phyloP scores from a whole-genome alignment of 2,797 vertebrate genomes.

The Coranthus polyacanthus region DNA sequence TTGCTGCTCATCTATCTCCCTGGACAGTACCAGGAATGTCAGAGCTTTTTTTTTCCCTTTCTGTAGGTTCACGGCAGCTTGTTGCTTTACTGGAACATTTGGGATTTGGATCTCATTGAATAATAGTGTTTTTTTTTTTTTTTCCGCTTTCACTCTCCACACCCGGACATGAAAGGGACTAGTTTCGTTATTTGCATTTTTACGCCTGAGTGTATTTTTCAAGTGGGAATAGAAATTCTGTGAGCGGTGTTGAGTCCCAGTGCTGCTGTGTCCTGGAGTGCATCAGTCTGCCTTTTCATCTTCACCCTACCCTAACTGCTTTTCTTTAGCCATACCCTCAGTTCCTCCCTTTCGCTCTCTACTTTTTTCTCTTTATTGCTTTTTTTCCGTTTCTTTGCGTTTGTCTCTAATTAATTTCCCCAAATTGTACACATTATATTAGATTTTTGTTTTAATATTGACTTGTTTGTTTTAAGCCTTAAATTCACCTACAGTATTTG shows the following conservation, averaged over 20 bases:
- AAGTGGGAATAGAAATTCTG: conserved; percentile 78
- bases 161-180: conserved; percentile 78
- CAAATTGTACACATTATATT: conserved; percentile 2
- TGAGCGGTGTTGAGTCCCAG: conserved; percentile 70
- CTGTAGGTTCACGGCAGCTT: conserved; percentile 63
- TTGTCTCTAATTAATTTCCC: neutral
- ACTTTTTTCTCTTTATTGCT: conserved; percentile 1
- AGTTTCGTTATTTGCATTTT: conserved; percentile 81
- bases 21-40: conserved; percentile 40
- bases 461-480: neutral
- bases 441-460: neutral
- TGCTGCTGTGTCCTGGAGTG: conserved; percentile 77
- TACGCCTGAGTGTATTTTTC: conserved; percentile 79
- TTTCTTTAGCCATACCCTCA: conserved; percentile 47
- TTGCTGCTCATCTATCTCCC: conserved; percentile 40
- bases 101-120: conserved; percentile 72
- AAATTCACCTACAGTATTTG: too few species aligned
- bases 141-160: conserved; percentile 36
- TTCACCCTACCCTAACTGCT: conserved; percentile 59
- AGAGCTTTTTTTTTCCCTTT: conserved; percentile 16
- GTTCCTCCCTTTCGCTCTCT: conserved; percentile 23
- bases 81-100: conserved; percentile 73
- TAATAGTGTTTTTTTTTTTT: conserved; percentile 57
- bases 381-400: neutral
- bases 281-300: conserved; percentile 81